phyloP scores from a whole-genome alignment of 2,888 invertebrate species.

The Hanleya hanleyi region DNA sequence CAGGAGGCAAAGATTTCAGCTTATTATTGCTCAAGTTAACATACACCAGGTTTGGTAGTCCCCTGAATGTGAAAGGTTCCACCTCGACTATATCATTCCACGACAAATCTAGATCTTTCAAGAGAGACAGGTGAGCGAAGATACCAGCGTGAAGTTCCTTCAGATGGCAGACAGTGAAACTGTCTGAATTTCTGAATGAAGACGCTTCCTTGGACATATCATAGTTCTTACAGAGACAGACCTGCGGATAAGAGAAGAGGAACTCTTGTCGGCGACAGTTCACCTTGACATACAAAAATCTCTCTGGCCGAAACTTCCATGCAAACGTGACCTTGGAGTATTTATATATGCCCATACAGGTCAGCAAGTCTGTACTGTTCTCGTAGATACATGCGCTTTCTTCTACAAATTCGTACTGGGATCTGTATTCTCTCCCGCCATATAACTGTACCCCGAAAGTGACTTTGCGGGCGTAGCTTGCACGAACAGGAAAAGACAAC shows the following conservation, averaged over 20 bases:
- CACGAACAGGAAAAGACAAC: too few relatives aligned
- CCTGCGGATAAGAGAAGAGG: neutral
- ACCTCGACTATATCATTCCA: neutral
- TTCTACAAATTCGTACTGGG: too few relatives aligned
- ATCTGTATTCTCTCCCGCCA: too few relatives aligned
- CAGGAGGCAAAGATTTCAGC: neutral
- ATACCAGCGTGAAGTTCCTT: neutral
- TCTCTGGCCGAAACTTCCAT: neutral
- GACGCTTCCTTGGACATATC: neutral
- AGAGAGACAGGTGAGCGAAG: neutral
- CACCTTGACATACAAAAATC: neutral
- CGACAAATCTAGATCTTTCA: neutral
- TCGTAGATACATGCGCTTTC: constrained; percentile 3
- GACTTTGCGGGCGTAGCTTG: too few relatives aligned
- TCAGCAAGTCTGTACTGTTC: neutral
- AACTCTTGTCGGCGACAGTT: neutral
- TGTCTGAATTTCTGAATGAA: neutral
- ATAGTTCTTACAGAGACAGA: neutral
- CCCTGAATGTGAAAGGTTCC: neutral
- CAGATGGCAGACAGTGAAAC: neutral
- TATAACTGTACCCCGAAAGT: too few relatives aligned
- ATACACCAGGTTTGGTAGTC: neutral
- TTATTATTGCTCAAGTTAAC: neutral
- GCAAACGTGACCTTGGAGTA: neutral
- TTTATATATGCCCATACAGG: neutral